Evolutionary conservation across 2,888 invertebrate species (phyloP).

Genomic region (Thymelicus sylvestris): DNA sequence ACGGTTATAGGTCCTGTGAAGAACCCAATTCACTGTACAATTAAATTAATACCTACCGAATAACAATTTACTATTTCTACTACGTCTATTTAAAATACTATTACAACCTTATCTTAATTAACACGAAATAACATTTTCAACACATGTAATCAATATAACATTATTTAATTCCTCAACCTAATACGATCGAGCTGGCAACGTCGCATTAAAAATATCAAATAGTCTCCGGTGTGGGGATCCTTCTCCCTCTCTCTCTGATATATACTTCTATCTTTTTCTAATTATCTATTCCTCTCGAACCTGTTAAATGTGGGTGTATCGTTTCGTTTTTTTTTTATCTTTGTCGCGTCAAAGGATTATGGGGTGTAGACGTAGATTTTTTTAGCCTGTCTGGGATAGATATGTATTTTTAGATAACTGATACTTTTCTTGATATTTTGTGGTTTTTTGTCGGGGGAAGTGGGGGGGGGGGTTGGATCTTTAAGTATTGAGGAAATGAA

Average conservation of each 20-base stretch:
- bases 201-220: conserved; percentile 44
- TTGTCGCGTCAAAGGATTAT: conserved; percentile 8
- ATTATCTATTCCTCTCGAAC: conserved; percentile 49
- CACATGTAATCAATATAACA: conserved; percentile 2
- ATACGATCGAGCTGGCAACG: conserved; percentile 39
- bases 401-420: not conserved
- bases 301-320: conserved; percentile 27
- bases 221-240: conserved; percentile 51
- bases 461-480: too few species aligned
- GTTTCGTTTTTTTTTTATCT: conserved; percentile 22
- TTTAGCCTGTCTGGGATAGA: not conserved
- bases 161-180: not conserved
- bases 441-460: too few species aligned
- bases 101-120: too few species aligned
- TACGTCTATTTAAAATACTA: too few species aligned
- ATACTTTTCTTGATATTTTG: not conserved
- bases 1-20: too few species aligned
- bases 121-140: too few species aligned
- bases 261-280: conserved; percentile 44
- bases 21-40: too few species aligned
- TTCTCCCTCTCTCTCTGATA: conserved; percentile 46
- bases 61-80: too few species aligned
- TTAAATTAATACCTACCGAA: too few species aligned
- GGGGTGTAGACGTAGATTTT: conserved; percentile 2
- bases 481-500: too few species aligned